phyloP scores from a whole-genome alignment of 2,888 invertebrate species.

The Parnassius glacialis region DNA sequence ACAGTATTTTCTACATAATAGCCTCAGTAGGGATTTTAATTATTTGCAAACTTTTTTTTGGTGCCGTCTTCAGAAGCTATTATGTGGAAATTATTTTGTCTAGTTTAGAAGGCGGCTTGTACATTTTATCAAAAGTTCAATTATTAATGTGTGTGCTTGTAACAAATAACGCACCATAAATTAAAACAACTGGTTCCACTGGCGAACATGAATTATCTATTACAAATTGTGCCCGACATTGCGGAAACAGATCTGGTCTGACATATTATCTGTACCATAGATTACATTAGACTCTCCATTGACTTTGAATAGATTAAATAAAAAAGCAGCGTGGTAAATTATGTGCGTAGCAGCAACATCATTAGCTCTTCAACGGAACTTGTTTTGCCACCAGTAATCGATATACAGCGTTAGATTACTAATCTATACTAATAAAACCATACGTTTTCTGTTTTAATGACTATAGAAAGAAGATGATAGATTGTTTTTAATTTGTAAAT shows the following conservation, averaged over 20 bases:
- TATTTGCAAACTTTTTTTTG: no score
- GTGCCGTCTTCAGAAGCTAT: no score
- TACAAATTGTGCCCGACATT: conserved; percentile 16
- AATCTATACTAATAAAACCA: conserved; percentile 18
- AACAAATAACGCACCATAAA: not conserved
- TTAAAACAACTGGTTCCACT: not conserved
- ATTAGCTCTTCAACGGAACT: conserved; percentile 14
- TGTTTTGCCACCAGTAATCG: conserved; percentile 19
- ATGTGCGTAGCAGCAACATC: conserved; percentile 13
- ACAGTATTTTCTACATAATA: no score
- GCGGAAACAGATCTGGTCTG: conserved; percentile 17
- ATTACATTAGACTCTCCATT: conserved; percentile 9
- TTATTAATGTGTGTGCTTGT: not conserved
- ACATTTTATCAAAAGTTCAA: not conserved
- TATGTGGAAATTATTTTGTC: no score
- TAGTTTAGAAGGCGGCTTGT: no score
- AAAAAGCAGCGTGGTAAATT: conserved; percentile 18
- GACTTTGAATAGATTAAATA: conserved; percentile 14
- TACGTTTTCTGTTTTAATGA: conserved; percentile 12
- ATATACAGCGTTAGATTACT: conserved; percentile 11
- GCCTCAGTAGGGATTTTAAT: no score
- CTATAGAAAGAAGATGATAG: conserved; percentile 16
- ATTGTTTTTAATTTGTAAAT: conserved; percentile 14
- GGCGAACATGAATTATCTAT: conserved; percentile 5
- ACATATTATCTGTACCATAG: conserved; percentile 15